Evolutionary conservation across 2,888 invertebrate species (phyloP).

Genomic region (Argynnis bischoffii): DNA sequence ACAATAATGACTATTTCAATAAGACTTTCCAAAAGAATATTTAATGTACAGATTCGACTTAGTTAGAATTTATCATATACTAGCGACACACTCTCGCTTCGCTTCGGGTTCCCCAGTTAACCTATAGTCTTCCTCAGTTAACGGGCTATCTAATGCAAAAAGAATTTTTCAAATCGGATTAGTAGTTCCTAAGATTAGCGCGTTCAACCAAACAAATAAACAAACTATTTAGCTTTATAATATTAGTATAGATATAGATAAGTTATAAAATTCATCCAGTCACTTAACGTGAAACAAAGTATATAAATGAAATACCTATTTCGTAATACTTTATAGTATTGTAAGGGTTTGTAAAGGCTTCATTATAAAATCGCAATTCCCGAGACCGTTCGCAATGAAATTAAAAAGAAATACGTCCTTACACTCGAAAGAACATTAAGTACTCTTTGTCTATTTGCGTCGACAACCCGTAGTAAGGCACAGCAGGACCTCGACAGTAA

Average conservation of each 20-base stretch:
- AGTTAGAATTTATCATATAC: not conserved
- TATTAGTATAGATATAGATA: not conserved
- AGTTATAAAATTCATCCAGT: not conserved
- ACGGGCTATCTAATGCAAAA: too few species aligned
- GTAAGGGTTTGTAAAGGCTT: conserved; percentile 37
- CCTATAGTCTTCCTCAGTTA: too few species aligned
- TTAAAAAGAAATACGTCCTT: conserved; percentile 57
- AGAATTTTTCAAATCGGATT: too few species aligned
- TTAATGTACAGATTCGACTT: too few species aligned
- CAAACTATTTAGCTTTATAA: too few species aligned
- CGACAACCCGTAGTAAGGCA: conserved; percentile 69
- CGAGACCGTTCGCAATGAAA: conserved; percentile 43
- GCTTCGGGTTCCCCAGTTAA: too few species aligned
- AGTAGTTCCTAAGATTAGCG: too few species aligned
- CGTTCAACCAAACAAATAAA: too few species aligned
- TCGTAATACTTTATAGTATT: conserved; percentile 34
- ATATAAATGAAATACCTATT: conserved; percentile 27
- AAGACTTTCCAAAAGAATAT: too few species aligned
- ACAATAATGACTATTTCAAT: too few species aligned
- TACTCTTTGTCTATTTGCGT: conserved; percentile 69
- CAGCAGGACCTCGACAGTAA: conserved; percentile 66
- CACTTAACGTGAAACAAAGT: conserved; percentile 13
- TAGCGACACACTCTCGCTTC: too few species aligned
- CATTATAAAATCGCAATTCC: conserved; percentile 40
- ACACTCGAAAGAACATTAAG: conserved; percentile 70